Evolutionary conservation across 2,113 vertebrate genomes (phyloP).

Genomic region (Ascaphus truei): DNA sequence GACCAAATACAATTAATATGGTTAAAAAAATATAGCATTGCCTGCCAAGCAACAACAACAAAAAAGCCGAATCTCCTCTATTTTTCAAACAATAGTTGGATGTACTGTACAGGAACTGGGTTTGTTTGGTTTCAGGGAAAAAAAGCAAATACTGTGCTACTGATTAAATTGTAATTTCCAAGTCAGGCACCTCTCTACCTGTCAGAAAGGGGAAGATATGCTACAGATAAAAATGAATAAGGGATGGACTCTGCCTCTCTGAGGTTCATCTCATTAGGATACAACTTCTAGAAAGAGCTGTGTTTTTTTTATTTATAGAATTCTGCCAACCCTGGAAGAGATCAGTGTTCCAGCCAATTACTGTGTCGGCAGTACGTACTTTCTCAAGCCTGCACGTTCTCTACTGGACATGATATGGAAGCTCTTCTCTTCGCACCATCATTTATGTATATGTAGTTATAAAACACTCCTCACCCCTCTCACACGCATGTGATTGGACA

Average conservation of each 20-base stretch:
- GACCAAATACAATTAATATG: too few species aligned
- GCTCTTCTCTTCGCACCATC: not conserved
- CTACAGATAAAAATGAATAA: not conserved
- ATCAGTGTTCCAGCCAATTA: not conserved
- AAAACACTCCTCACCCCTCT: not conserved
- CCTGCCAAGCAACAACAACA: too few species aligned
- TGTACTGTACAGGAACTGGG: too few species aligned
- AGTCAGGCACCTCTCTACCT: not conserved
- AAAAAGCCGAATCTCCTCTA: too few species aligned
- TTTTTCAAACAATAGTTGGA: too few species aligned
- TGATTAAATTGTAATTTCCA: too few species aligned
- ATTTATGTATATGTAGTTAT: conserved; percentile 2
- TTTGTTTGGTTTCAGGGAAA: too few species aligned
- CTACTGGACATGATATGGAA: not conserved
- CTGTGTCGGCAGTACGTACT: not conserved
- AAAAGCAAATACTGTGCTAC: too few species aligned
- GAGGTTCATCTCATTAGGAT: conserved; percentile 3
- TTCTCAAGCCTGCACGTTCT: not conserved
- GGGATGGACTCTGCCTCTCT: too few species aligned
- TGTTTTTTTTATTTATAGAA: not conserved
- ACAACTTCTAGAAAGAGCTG: not conserved
- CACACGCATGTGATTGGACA: not conserved
- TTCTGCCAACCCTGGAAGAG: not conserved
- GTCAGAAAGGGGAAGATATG: not conserved
- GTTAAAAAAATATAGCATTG: too few species aligned